Percentiles rank a stretch among this genome's conserved stretches.
Conservation (phyloP, 2,888 invertebrate species). For the Boloria selene region DNA sequence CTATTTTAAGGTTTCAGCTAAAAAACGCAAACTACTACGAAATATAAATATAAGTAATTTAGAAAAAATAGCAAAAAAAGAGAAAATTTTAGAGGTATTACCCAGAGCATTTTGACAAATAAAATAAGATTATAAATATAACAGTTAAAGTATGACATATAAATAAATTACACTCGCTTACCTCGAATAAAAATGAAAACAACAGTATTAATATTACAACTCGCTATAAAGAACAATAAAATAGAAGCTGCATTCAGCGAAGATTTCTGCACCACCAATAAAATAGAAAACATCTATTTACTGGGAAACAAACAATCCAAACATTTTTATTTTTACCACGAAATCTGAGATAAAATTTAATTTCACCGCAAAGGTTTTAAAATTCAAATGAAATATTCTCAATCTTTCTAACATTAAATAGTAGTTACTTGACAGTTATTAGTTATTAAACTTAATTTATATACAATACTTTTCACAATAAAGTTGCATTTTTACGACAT, state of each 20-base stretch:
- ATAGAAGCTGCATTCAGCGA: constrained; percentile 14
- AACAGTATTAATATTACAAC: not conserved
- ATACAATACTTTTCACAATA: not conserved
- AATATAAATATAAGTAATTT: no score
- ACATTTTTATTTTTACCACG: constrained; percentile 27
- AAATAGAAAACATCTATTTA: constrained; percentile 26
- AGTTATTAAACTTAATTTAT: constrained; percentile 9
- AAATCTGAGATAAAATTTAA: constrained; percentile 22
- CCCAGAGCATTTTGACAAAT: no score
- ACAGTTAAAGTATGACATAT: not conserved
- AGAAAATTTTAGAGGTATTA: no score
- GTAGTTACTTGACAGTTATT: constrained; percentile 4
- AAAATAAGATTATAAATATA: no score
- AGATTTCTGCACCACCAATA: constrained; percentile 19
- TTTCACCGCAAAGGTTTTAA: constrained; percentile 9
- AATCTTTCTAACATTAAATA: constrained; percentile 1
- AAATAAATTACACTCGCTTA: not conserved
- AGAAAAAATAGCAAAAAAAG: no score
- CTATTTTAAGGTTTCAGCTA: no score
- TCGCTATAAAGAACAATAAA: not conserved
- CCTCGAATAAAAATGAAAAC: not conserved
- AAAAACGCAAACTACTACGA: no score
- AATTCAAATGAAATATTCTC: constrained; percentile 5
- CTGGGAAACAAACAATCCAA: constrained; percentile 22
- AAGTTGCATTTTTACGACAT: not conserved